Base-by-base conservation (phyloP, 1,140 invertebrate genomes). In the Zaprionus inermis region DNA sequence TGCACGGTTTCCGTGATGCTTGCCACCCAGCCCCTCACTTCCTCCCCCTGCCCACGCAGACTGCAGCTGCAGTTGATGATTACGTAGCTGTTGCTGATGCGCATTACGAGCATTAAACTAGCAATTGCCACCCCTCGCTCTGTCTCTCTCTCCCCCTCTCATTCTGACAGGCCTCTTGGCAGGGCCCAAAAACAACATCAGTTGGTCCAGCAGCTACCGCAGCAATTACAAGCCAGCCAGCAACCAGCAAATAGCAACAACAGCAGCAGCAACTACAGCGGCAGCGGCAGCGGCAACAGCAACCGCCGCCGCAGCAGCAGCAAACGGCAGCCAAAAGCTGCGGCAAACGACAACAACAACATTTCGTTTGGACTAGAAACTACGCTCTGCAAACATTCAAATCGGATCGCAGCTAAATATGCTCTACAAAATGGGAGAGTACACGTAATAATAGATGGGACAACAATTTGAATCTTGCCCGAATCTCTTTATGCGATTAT, bases 71-170 rank as follows among this genome's bases (percentile, higher is more conserved):
- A 36, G 32, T 59, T 72, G 52, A 44, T 67, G 64, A 46, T 67
- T 67, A 65, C 44, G 63, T 34, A 36, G 70, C 51, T 74, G 58
- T 51, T 56, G 58, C 20, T 74, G 65, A 46, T 64, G 72, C 59
- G 66, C 58, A 75, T 75, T 70, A 75, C 57, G 67, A 41, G 63
- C 72, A 73, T 73, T 72, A 76, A 75, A 64, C 67, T 59, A 70
- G 59, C 72, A 64, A 70, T 75, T 75, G 59, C 72, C 65, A 20
- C 38, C 72, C 28, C 30, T 10, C 30, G 7, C 7, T 32, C 30
- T 32, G 6, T 44, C 6, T 41, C n/a, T 16, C 5, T 41, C 38
- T 0, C 38, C 2, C 38, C n/a, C 38, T n/a, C 36, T 38, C 36
- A 1, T 34, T 59, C 56, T 61, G 72, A 64, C 59, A 75, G 59